Conservation (phyloP, 1,140 invertebrate genomes). For the Stenopsyche tienmushanensis region DNA sequence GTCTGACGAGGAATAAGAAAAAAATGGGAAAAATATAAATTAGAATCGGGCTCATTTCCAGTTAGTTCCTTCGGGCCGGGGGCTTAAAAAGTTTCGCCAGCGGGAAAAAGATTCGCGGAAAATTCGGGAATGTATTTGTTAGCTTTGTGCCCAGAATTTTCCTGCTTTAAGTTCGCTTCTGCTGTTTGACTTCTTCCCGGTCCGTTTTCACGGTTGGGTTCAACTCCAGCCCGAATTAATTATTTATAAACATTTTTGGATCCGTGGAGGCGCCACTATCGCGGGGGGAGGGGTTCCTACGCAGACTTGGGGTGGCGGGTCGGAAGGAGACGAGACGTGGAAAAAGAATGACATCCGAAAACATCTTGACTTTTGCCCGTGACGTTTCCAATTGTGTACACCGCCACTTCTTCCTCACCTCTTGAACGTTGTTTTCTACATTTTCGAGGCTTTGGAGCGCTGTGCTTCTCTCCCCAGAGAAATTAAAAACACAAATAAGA, state of each 20-base stretch:
- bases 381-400: constrained; percentile 1
- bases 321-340: background rate
- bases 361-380: constrained; percentile 4
- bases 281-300: background rate
- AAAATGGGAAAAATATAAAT: too few species aligned
- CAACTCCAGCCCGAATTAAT: too few species aligned
- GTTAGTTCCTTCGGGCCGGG: too few species aligned
- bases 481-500: constrained; percentile 38
- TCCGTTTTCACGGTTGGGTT: background rate
- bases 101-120: too few species aligned
- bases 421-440: background rate
- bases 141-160: too few species aligned
- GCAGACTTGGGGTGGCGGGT: background rate
- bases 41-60: too few species aligned
- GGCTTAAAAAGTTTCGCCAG: too few species aligned
- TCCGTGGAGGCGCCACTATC: background rate
- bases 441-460: constrained; percentile 3
- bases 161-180: too few species aligned
- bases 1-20: too few species aligned
- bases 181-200: too few species aligned
- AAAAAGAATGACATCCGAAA: constrained; percentile 8
- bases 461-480: constrained; percentile 22
- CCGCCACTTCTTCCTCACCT: background rate
- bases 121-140: too few species aligned
- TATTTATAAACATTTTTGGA: constrained; percentile 3